Evolutionary conservation across 2,797 vertebrate genomes (phyloP).

Genomic region (Morus bassanus): DNA sequence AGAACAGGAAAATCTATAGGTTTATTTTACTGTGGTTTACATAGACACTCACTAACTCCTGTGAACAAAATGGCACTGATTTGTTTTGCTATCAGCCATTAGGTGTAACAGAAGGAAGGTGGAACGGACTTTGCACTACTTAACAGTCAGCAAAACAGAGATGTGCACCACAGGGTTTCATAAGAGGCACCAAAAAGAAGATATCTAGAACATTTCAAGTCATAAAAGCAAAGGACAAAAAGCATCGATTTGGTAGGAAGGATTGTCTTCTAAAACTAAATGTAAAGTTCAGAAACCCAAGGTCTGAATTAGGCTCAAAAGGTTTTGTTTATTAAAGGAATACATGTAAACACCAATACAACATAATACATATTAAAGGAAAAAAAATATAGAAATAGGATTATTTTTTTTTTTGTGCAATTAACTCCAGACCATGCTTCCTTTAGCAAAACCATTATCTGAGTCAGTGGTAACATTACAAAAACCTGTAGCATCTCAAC

Average conservation of each 20-base stretch:
- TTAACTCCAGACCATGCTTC: not conserved
- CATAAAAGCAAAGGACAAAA: not conserved
- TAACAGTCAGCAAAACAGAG: not conserved
- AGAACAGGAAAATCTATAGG: not conserved
- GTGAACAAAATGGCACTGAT: not conserved
- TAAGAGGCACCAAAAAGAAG: not conserved
- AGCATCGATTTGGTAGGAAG: not conserved
- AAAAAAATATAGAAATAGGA: not conserved
- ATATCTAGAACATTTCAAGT: not conserved
- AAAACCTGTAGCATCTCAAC: conserved; percentile 6
- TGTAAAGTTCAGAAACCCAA: not conserved
- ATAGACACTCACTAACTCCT: not conserved
- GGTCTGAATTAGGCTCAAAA: not conserved
- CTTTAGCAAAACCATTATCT: not conserved
- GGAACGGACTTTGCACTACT: not conserved
- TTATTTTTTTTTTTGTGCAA: not conserved
- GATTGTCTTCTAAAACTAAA: not conserved
- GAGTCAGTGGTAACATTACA: not conserved
- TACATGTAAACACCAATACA: conserved; percentile 41
- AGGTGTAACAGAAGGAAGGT: not conserved
- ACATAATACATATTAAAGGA: not conserved
- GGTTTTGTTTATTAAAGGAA: conserved; percentile 48
- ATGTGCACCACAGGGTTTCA: not conserved
- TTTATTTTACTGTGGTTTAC: not conserved
- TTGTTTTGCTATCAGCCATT: not conserved